Base-by-base conservation (phyloP, 2,888 invertebrate genomes). In the Metellina segmentata region DNA sequence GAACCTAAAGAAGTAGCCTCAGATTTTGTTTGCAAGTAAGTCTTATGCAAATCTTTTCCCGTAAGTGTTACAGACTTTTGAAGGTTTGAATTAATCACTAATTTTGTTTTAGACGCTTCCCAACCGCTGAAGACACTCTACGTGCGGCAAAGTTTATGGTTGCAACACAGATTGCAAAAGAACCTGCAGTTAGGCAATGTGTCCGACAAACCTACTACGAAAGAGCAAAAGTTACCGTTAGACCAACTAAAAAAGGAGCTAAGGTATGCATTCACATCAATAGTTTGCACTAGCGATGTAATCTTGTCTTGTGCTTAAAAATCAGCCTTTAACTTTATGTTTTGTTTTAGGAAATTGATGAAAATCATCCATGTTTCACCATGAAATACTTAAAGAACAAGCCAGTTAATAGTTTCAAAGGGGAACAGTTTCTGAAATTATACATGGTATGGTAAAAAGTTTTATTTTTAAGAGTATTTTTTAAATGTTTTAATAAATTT, bases 91-190 rank as follows among this genome's bases (percentile, higher is more conserved):
- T 11, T 48, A 48, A 77, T 77, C 13, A 77, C 16, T 13, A 34
- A 49, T 13, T 16, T 75, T 91, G 19, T 16, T 75, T 6, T 77
- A 96, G 96, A 6, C 96, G 96, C 94, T 97, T 97, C 94, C 95
- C 96, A 92, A 96, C 96, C 0, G 96, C 97, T 0, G 97, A 98
- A 6, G 98, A 98, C 94, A 98, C 98, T 16, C 94, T 99, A 75
- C 97, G 97, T 94, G 99, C 98, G 5, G 98, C 97, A 0, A 97
- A 98, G 94, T 98, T 97, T 95, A 98, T 99, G 97, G 98, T 99
- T 49, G 98, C 99, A 0, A 97, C 97, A 93, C 99, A 99, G 95
- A 95, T 99, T 87, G 97, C 98, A 0, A 96, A 98, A 83, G 99
- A 99, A 94, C 99, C 99, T 0, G 95, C 97, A 92, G 97, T 99